Base-by-base conservation (phyloP, 2,888 invertebrate genomes). In the Stictocephala bisonia region DNA sequence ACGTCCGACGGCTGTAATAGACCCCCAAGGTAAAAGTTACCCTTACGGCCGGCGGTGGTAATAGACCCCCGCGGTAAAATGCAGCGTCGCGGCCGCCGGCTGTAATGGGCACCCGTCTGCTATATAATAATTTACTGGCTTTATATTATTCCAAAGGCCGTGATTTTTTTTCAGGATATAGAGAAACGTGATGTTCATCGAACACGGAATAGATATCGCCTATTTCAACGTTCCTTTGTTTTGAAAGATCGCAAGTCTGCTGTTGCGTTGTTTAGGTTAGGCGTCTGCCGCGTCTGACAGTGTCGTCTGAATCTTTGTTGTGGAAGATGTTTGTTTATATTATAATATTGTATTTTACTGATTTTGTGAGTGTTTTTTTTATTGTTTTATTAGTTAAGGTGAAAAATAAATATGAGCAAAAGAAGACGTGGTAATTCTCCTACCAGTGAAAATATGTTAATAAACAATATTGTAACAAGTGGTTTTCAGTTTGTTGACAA, bases 401-500 rank as follows among this genome's bases (percentile, higher is more conserved):
- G 6, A 20, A 18, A 51, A 22, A 11, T 11, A 7, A 53, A 26
- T 1, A 53, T 53, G 53, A 53, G 53, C 27, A 53, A 53, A 53
- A 3, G 53, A 9, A 1, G 7, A 2, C 24, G 27, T 13, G 53
- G 27, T 13, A 53, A 50, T 4, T 50, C 50, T 7, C 44, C 44
- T 4, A 44, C 44, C 4, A 44, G 44, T 44, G 44, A 44, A n/a
- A 44, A 44, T 44, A 44, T 24, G 20, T 18, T 50, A 15, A 20
- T 50, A 20, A 18, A 7, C 20, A 27, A 26, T 27, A 26, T 53
- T n/a, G 24, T 27, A 2, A 6, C 1, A 6, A 53, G 53, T 53
- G 53, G 53, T 53, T 26, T 53, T 26, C 7, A 3, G 53, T 53
- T 53, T 53, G 13, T 53, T 53, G 53, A 53, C 27, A 27, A 53